Conservation (phyloP, 2,113 vertebrate species). For the Pluvialis apricaria region DNA sequence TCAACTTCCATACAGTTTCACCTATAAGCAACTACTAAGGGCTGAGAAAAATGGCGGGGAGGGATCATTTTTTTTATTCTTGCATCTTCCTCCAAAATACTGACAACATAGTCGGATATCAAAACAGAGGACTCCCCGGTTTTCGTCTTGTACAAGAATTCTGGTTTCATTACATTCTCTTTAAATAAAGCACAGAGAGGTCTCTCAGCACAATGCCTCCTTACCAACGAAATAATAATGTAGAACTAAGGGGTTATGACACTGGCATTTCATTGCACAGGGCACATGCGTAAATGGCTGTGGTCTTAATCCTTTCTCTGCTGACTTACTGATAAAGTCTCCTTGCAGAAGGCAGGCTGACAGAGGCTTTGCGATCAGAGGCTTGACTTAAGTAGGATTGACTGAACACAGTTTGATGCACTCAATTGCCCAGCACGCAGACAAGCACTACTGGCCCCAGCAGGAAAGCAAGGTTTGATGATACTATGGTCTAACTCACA, state of each 20-base stretch:
- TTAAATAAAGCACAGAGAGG: neutral
- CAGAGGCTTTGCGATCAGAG: neutral
- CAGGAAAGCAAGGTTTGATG: neutral
- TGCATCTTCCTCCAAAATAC: neutral
- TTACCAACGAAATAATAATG: neutral
- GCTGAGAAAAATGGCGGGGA: neutral
- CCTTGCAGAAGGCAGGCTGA: neutral
- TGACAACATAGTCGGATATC: neutral
- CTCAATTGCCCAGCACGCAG: neutral
- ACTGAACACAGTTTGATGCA: neutral
- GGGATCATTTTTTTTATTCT: neutral
- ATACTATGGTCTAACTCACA: neutral
- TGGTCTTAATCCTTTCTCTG: neutral
- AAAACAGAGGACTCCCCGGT: neutral
- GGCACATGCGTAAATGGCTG: neutral
- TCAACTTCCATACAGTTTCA: neutral
- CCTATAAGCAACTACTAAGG: neutral
- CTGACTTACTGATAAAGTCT: neutral
- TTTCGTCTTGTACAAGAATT: neutral
- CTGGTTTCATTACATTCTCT: neutral
- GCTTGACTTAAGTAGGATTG: neutral
- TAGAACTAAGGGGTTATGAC: neutral
- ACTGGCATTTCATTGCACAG: neutral
- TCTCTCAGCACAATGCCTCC: neutral
- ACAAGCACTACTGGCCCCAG: neutral